These are phyloP conservation scores for Chelonoidis abingdonii DNA, from an alignment of 2,113 vertebrate species.

Conservation along the genomic window DNA sequence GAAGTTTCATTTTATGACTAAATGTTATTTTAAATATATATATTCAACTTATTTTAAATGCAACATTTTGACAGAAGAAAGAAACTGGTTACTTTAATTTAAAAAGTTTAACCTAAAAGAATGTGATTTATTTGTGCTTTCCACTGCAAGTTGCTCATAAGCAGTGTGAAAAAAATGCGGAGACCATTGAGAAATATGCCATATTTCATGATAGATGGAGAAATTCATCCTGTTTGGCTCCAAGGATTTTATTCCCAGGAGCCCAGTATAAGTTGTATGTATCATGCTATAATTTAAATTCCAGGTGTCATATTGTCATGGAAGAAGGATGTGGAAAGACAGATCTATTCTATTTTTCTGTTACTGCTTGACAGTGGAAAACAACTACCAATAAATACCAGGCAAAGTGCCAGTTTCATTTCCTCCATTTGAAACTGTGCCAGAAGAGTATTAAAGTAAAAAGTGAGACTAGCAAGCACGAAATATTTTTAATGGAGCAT, in stretches of 20 bases:
- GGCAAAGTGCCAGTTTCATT: neutral
- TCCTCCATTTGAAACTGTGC: neutral
- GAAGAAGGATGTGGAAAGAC: neutral
- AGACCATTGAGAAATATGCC: neutral
- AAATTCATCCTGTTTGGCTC: neutral
- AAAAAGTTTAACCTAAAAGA: neutral
- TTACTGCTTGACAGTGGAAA: neutral
- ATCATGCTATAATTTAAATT: neutral
- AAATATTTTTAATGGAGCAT: neutral
- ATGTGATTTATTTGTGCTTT: neutral
- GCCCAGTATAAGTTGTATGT: neutral
- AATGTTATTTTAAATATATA: neutral
- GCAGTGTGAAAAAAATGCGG: neutral
- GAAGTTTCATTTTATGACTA: neutral
- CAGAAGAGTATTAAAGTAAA: slow-evolving; percentile 16
- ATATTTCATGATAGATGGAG: neutral
- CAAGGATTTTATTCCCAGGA: neutral
- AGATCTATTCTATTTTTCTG: neutral
- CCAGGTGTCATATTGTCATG: neutral
- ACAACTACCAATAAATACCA: neutral
- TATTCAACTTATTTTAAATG: neutral
- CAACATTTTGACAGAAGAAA: neutral
- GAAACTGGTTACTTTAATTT: neutral
- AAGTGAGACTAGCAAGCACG: neutral
- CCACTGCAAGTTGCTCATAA: neutral